Percentiles rank a stretch among this genome's conserved stretches.
phyloP scores from a whole-genome alignment of 2,888 invertebrate genomes.

The Macaria notata region DNA sequence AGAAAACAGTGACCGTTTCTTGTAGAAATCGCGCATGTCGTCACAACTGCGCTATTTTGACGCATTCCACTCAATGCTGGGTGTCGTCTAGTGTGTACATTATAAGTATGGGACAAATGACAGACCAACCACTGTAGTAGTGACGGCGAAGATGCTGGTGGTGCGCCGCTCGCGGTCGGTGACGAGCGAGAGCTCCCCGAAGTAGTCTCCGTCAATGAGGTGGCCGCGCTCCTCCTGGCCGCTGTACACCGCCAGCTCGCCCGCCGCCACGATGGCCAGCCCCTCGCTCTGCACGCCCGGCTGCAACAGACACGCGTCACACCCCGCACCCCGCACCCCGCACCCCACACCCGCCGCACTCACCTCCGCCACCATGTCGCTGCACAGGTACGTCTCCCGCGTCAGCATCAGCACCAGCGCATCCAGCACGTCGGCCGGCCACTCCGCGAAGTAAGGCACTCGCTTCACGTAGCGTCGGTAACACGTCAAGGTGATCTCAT shows the following conservation, averaged over 20 bases:
- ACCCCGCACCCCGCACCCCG: not conserved
- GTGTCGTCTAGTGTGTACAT: too few relatives aligned
- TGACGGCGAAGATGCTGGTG: conserved; percentile 38
- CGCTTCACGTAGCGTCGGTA: not conserved
- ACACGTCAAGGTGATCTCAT: not conserved
- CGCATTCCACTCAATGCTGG: too few relatives aligned
- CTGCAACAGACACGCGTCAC: conserved; percentile 29
- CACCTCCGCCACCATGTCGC: conserved; percentile 5
- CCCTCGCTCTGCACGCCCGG: conserved; percentile 41
- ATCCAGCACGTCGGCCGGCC: not conserved
- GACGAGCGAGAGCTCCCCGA: conserved; percentile 45
- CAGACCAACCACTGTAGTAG: conserved; percentile 36
- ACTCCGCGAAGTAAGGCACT: conserved; percentile 1
- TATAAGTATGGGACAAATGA: not conserved
- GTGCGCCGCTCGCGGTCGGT: conserved; percentile 41
- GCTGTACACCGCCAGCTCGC: conserved; percentile 42
- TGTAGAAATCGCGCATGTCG: too few relatives aligned
- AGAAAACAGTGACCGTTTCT: too few relatives aligned
- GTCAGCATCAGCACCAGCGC: not conserved
- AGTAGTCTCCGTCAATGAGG: conserved; percentile 46
- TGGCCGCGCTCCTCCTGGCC: conserved; percentile 38
- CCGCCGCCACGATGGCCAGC: conserved; percentile 38
- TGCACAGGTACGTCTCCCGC: conserved; percentile 1
- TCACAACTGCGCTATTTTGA: too few relatives aligned
- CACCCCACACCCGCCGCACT: not conserved